Evolutionary conservation across 2,113 vertebrate genomes (phyloP), one percentile per base, ranked within the genome.

Genomic region (Pygoscelis adeliae): DNA sequence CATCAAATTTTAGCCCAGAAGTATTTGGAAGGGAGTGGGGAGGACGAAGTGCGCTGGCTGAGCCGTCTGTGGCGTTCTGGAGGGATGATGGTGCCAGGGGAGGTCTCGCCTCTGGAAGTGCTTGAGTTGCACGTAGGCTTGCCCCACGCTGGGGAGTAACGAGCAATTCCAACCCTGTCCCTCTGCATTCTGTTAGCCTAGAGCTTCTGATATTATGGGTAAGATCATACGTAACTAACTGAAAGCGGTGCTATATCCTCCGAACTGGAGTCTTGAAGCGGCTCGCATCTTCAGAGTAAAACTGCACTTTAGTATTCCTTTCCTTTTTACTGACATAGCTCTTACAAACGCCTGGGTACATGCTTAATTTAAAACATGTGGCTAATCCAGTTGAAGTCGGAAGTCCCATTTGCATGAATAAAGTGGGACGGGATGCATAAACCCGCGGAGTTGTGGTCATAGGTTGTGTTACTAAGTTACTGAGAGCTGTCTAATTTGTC

Each of bases 191-290:
- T 18, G 4, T 55, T 49, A 29, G 15, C n/a, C 9, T 10, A 15
- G 27, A 19, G 1, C 5, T 67, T 67, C n/a, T 32, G 17, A 0
- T 23, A 0, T 1, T 10, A 0, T 6, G 19, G 13, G 6, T 27
- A 9, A 56, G 5, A 4, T 4, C 2, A 0, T 26, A 12, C 3
- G 3, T 26, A 32, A 12, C 11, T n/a, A 13, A 23, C 14, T 10
- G 18, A 25, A 11, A 85, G 13, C 1, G 13, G 11, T 58, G 40
- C 20, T n/a, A 0, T 17, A 2, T 15, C 10, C 19, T 56, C n/a
- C 11, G 1, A 59, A 0, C 20, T 46, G 27, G 29, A 62, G 11
- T 38, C 34, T n/a, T 52, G 49, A 32, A 69, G n/a, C 56, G 65
- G 13, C 44, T 25, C 3, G 2, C 4, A 0, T 21, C 55, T 38